Evolutionary conservation across 2,888 invertebrate genomes (phyloP).

Genomic region (Leptinotarsa juncta): DNA sequence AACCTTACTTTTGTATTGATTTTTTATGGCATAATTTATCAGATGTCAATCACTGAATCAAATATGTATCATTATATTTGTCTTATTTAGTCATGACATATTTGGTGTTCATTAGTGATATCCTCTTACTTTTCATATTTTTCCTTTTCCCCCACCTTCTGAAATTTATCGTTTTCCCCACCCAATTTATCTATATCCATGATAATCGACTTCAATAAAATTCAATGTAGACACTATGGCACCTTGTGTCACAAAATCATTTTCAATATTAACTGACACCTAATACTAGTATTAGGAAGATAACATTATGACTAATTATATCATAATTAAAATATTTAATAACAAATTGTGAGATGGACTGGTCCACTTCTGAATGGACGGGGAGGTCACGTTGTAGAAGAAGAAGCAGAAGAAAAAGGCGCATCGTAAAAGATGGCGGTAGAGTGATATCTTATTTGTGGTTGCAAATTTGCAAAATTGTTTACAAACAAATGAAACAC

Average conservation of each 20-base stretch:
- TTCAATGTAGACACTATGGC: conserved; percentile 11
- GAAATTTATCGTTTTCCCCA: conserved; percentile 53
- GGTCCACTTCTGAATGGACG: conserved; percentile 59
- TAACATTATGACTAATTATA: conserved; percentile 24
- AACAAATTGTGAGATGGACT: conserved; percentile 49
- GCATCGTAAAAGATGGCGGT: conserved; percentile 65
- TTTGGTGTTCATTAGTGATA: conserved; percentile 54
- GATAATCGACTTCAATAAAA: conserved; percentile 23
- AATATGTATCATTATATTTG: conserved; percentile 41
- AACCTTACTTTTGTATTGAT: conserved; percentile 66
- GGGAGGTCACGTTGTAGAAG: conserved; percentile 51
- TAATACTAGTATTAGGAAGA: conserved; percentile 13
- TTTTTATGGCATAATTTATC: conserved; percentile 51
- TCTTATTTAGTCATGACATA: conserved; percentile 41
- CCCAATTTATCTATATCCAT: conserved; percentile 42
- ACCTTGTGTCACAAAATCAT: conserved; percentile 3
- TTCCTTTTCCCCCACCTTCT: conserved; percentile 51
- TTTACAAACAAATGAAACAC: conserved; percentile 58
- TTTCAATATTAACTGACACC: conserved; percentile 11
- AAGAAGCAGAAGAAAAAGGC: conserved; percentile 59
- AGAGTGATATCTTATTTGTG: conserved; percentile 61
- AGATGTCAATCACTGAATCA: conserved; percentile 49
- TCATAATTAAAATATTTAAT: not conserved
- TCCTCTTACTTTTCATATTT: conserved; percentile 57
- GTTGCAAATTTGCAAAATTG: conserved; percentile 65